Evolutionary conservation across 2,113 vertebrate genomes (phyloP), one percentile per base, ranked within the genome.

Genomic region (Haemorhous mexicanus): DNA sequence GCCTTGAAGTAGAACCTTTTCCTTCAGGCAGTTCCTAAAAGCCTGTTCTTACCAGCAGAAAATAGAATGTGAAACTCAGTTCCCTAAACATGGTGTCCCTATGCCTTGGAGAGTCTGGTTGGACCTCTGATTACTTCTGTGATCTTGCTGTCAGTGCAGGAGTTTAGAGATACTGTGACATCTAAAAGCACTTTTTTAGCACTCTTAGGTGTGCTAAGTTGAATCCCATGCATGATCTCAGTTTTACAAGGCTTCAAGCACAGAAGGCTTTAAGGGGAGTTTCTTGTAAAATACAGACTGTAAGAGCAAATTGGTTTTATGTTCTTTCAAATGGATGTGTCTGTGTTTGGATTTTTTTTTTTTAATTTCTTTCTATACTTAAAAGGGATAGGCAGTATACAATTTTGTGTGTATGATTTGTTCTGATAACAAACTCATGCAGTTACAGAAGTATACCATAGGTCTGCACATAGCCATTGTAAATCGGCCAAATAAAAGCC

Each of bases 231-330:
- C 35, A 19, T 68, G 43, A 74, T 52, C 19, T 64, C 28, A n/a
- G 7, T 75, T 39, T 50, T 55, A 26, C 0, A 3, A 47, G 16
- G 28, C 24, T 73, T 89, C 37, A 79, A 68, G 13, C 17, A 4
- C 6, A 35, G 33, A 64, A 82, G 12, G 6, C 76, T 77, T 58
- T 44, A 74, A 49, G 26, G 28, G 20, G 13, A 69, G 2, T 32
- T 33, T 83, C 53, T 59, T 46, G 13, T 70, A 6, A 66, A 49
- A n/a, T 55, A 14, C 0, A 46, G 24, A 69, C 27, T 0, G 0
- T 28, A 52, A 49, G 5, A 77, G 20, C 20, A 61, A 33, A 18
- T 41, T 76, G 7, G 1, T 39, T 75, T 72, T 44, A 74, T 3
- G 1, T 47, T 59, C 8, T 84, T 93, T 81, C 39, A 55, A 55